Percentiles rank a stretch among this genome's conserved stretches.
Conservation (phyloP, 2,888 invertebrate species). For the Iselma pallidipennis region DNA sequence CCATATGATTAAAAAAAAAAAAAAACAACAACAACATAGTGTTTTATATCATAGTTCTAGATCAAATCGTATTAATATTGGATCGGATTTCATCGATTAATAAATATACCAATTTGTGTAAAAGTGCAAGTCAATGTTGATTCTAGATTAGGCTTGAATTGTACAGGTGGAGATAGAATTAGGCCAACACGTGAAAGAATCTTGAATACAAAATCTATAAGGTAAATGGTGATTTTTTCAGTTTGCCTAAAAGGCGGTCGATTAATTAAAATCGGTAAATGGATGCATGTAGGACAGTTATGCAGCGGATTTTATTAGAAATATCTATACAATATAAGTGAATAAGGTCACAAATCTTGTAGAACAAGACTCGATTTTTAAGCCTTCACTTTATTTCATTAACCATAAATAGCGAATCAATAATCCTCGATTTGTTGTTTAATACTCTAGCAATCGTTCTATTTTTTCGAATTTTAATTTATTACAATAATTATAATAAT, state of each 20-base stretch:
- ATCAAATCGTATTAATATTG: too few species aligned
- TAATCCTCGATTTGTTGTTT: background rate
- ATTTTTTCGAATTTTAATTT: too few species aligned
- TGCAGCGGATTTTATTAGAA: background rate
- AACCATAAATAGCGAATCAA: background rate
- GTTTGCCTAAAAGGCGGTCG: background rate
- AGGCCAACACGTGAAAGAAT: background rate
- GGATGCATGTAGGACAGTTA: background rate
- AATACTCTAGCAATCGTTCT: too few species aligned
- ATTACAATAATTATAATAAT: too few species aligned
- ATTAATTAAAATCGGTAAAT: background rate
- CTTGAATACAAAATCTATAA: background rate
- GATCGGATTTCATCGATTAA: too few species aligned
- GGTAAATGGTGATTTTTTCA: background rate
- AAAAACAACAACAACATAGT: too few species aligned
- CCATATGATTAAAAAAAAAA: too few species aligned
- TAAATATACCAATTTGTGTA: too few species aligned
- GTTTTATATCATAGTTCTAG: too few species aligned
- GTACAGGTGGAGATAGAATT: background rate
- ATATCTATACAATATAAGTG: background rate
- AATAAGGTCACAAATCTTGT: conserved; percentile 1
- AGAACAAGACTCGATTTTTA: background rate
- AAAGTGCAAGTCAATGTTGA: background rate
- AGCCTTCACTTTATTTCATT: background rate
- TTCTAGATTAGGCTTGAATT: background rate